phyloP scores from a whole-genome alignment of 2,113 vertebrate species.

The Colistium nudipinnis region DNA sequence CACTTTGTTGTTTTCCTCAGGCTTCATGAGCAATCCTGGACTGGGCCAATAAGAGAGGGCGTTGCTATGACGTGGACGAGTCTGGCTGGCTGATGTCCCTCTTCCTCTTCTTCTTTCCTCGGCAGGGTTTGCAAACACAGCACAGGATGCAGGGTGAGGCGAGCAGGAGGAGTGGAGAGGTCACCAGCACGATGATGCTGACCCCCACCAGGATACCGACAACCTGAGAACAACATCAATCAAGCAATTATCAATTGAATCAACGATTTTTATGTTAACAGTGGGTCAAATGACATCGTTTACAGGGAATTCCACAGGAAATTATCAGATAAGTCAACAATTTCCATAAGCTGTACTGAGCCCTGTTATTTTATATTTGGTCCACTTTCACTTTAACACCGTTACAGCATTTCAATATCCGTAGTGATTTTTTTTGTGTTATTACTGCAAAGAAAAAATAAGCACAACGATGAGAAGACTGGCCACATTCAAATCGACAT shows the following conservation, averaged over 20 bases:
- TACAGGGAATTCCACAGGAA: no score
- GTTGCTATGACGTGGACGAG: conserved; percentile 70
- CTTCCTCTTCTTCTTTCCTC: conserved; percentile 83
- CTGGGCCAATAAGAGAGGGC: conserved; percentile 11
- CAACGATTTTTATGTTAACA: not conserved
- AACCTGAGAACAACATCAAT: conserved; percentile 81
- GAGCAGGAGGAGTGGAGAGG: conserved; percentile 92
- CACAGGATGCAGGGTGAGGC: conserved; percentile 96
- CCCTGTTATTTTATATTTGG: no score
- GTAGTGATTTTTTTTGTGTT: no score
- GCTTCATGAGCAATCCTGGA: conserved; percentile 13
- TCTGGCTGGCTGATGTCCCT: conserved; percentile 72
- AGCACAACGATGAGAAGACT: no score
- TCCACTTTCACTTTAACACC: no score
- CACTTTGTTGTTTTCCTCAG: conserved; percentile 13
- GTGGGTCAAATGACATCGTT: no score
- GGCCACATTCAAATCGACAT: no score
- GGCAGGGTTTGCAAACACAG: conserved; percentile 92
- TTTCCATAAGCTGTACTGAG: no score
- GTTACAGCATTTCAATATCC: no score
- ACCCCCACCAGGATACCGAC: conserved; percentile 94
- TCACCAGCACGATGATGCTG: conserved; percentile 92
- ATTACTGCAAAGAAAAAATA: no score
- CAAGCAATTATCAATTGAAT: not conserved
- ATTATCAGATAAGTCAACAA: no score